phyloP scores from a whole-genome alignment of 1,140 invertebrate species.

The Hormaphis cornu region DNA sequence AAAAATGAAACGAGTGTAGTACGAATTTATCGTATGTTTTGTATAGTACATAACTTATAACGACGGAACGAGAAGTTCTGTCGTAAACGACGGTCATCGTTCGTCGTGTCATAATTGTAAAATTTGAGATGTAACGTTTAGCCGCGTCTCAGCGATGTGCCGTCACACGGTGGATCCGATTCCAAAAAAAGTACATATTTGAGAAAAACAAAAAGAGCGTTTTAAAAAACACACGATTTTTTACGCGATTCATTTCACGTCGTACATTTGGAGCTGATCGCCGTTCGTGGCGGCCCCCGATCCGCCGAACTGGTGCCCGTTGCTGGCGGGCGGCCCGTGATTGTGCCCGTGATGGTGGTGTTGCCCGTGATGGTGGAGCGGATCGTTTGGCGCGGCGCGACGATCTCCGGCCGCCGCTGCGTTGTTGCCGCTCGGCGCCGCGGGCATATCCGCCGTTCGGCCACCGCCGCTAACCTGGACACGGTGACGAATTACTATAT shows the following conservation, averaged over 20 bases:
- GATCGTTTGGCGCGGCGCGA: not conserved
- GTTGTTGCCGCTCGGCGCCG: not conserved
- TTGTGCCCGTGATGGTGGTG: not conserved
- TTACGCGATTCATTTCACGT: constrained; percentile 7
- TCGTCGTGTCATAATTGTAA: too few species aligned
- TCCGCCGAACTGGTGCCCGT: constrained; percentile 2
- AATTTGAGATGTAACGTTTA: too few species aligned
- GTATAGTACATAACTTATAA: too few species aligned
- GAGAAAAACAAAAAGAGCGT: not conserved
- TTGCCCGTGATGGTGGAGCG: not conserved
- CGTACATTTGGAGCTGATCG: constrained; percentile 12
- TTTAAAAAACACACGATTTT: not conserved
- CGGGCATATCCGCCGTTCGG: not conserved
- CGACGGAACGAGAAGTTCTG: too few species aligned
- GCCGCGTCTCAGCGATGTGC: too few species aligned
- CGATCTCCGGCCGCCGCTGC: not conserved
- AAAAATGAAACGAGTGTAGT: too few species aligned
- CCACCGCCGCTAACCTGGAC: not conserved
- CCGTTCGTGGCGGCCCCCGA: not conserved
- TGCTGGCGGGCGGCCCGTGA: not conserved
- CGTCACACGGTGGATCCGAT: too few species aligned
- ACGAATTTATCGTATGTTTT: too few species aligned
- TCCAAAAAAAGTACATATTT: not conserved
- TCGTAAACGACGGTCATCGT: too few species aligned
- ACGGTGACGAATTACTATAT: too few species aligned